Base-by-base conservation (phyloP, 2,113 vertebrate species). In the Triplophysa dalaica region DNA sequence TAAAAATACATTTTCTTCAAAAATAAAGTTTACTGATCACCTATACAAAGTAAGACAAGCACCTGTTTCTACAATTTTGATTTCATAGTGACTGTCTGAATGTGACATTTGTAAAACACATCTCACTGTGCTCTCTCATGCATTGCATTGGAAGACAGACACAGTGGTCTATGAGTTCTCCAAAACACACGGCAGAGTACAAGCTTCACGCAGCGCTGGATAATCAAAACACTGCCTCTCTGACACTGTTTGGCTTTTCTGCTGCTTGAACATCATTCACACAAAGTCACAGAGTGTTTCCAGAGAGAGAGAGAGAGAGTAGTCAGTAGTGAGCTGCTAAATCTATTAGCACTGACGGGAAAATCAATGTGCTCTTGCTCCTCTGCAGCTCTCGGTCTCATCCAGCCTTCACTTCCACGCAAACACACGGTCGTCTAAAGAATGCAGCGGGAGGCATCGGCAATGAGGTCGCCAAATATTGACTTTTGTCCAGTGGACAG, bases 301-400 rank as follows among this genome's bases (percentile, higher is more conserved):
- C 50, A 56, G 5, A 43, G 43, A 56, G 65, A n/a, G 19, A 17
- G 33, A 70, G 29, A 74, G 48, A 61, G 45, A 62, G 58, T 24
- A 90, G 86, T 77, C 66, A 86, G 87, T 87, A 86, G 91, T 79
- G 78, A 86, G 86, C 86, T 90, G 91, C 89, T 78, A 85, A 93
- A 89, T 92, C 94, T 92, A 94, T 95, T 94, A 95, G 91, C 86
- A 87, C 78, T 85, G 93, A 94, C 91, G 92, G 93, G 81, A 86
- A 95, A 95, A 96, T 97, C 95, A 91, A 97, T 95, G 82, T 81
- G 82, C 88, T 92, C 92, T 90, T 87, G 88, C 88, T 90, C 91
- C 89, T 88, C 63, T 83, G 88, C 89, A 90, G 90, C 91, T 90
- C 89, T 87, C 91, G 90, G 91, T 91, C 91, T 93, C 92, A 88